Evolutionary conservation across 2,797 vertebrate species (phyloP).

Genomic region (Silurus aristotelis): DNA sequence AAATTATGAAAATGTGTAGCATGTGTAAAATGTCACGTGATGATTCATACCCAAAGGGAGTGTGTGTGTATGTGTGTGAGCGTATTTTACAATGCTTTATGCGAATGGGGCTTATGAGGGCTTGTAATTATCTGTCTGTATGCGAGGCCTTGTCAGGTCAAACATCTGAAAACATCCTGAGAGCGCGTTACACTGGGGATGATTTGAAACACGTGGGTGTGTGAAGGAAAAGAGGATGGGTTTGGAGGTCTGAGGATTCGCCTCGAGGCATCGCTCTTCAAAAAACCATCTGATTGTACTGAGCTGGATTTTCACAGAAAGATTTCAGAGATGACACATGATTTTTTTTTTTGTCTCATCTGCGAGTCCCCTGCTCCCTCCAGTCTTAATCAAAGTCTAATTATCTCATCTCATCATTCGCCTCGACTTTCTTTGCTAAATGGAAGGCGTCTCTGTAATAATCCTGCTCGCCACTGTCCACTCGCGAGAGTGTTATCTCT

Average conservation of each 20-base stretch:
- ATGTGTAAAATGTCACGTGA: background rate
- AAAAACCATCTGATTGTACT: slow-evolving; percentile 23
- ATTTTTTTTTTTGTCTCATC: slow-evolving; percentile 24
- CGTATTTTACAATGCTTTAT: too few species aligned
- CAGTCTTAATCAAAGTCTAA: slow-evolving; percentile 59
- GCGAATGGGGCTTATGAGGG: background rate
- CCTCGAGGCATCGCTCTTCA: background rate
- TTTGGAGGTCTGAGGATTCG: background rate
- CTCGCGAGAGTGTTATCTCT: slow-evolving; percentile 38
- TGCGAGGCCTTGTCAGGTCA: slow-evolving; percentile 28
- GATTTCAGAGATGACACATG: slow-evolving; percentile 38
- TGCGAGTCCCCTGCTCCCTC: slow-evolving; percentile 27
- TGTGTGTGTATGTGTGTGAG: background rate
- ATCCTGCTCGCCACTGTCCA: slow-evolving; percentile 36
- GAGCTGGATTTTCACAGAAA: slow-evolving; percentile 35
- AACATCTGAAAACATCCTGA: slow-evolving; percentile 28
- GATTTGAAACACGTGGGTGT: slow-evolving; percentile 10
- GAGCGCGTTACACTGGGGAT: background rate
- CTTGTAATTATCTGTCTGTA: background rate
- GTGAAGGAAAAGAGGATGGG: slow-evolving; percentile 9
- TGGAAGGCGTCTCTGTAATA: slow-evolving; percentile 49
- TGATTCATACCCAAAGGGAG: background rate
- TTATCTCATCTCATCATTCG: slow-evolving; percentile 45
- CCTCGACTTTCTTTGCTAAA: slow-evolving; percentile 41
- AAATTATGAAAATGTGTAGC: background rate